Evolutionary conservation across 2,888 invertebrate species (phyloP).

Genomic region (Mimumesa dahlbomi): DNA sequence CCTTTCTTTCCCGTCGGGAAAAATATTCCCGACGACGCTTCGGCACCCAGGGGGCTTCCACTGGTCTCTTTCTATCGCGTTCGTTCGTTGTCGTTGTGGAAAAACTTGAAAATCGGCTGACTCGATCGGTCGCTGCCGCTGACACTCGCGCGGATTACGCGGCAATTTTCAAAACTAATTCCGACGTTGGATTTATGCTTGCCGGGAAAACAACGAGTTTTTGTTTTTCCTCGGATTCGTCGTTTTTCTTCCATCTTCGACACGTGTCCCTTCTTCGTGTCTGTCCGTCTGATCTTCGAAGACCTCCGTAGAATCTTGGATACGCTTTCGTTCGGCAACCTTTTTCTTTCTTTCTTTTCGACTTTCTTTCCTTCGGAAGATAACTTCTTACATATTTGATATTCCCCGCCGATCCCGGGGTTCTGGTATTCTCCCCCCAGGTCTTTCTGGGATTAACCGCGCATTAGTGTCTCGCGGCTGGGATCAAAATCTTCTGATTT

Average conservation of each 20-base stretch:
- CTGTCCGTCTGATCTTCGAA: slow-evolving; percentile 12
- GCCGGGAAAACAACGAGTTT: slow-evolving; percentile 52
- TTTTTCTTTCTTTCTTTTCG: slow-evolving; percentile 8
- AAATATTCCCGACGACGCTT: slow-evolving; percentile 66
- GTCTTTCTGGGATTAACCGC: slow-evolving; percentile 49
- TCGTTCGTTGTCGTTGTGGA: slow-evolving; percentile 11
- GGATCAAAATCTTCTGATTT: slow-evolving; percentile 56
- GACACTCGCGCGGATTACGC: slow-evolving; percentile 52
- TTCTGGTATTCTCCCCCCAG: slow-evolving; percentile 19
- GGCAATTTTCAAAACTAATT: slow-evolving; percentile 76
- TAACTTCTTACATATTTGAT: slow-evolving; percentile 63
- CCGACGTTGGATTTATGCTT: slow-evolving; percentile 70
- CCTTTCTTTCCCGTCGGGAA: slow-evolving; percentile 70
- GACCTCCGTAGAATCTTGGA: slow-evolving; percentile 21
- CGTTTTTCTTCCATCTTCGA: neutral
- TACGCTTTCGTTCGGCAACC: slow-evolving; percentile 23
- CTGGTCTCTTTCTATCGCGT: slow-evolving; percentile 5
- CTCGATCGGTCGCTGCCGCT: slow-evolving; percentile 17
- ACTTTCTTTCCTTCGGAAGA: neutral
- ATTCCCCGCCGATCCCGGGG: slow-evolving; percentile 41
- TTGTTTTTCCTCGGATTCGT: no score
- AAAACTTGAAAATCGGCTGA: slow-evolving; percentile 43
- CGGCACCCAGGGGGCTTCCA: neutral
- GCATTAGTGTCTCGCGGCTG: slow-evolving; percentile 51
- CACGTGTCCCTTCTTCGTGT: slow-evolving; percentile 1